These are phyloP conservation scores for Lasioglossum zephyrum DNA, from an alignment of 2,888 invertebrate genomes.

Conservation along the genomic window DNA sequence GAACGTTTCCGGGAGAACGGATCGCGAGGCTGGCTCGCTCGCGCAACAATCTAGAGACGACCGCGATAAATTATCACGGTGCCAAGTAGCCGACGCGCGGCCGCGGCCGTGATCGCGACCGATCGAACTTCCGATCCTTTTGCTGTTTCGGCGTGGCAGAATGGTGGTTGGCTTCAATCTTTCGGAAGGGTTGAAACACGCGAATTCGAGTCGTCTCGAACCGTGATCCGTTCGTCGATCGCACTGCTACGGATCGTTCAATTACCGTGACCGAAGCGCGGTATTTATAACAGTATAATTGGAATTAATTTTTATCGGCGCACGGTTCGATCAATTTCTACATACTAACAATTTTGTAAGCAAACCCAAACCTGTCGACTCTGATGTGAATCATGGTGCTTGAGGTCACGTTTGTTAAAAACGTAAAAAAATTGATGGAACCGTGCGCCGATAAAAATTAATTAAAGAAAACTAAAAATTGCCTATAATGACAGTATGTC, in stretches of 20 bases:
- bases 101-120: constrained; percentile 48
- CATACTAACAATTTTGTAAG: no score
- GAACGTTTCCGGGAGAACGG: constrained; percentile 49
- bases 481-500: no score
- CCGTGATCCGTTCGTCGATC: constrained; percentile 44
- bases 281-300: constrained; percentile 60
- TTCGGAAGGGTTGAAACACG: background rate
- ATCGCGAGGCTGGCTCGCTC: constrained; percentile 10
- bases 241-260: constrained; percentile 6
- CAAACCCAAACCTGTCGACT: no score
- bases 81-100: constrained; percentile 60
- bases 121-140: constrained; percentile 35
- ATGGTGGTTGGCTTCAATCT: no score
- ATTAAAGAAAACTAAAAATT: no score
- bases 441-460: no score
- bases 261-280: constrained; percentile 60
- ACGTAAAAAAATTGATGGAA: no score
- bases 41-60: constrained; percentile 22
- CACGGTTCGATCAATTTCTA: no score
- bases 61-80: constrained; percentile 68
- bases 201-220: constrained; percentile 21
- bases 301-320: no score
- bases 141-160: background rate
- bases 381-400: no score
- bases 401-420: no score